A percentile compares a stretch with the other conserved stretches of the same genome.
Conservation (phyloP, 2,888 invertebrate species). For the Steromphala cineraria region DNA sequence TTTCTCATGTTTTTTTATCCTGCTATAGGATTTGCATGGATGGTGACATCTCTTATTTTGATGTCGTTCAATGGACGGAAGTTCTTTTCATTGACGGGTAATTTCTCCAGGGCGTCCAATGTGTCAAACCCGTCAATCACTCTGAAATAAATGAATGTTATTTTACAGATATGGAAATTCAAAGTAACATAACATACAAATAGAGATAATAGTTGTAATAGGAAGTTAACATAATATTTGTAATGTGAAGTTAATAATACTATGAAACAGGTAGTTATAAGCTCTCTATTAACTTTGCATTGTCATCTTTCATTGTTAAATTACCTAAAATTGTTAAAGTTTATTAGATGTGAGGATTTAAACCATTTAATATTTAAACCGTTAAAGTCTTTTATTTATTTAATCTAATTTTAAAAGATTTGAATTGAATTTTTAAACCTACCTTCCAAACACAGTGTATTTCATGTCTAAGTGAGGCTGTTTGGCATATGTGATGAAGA, state of each 20-base stretch:
- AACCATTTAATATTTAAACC: too few relatives aligned
- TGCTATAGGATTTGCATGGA: slow-evolving; percentile 98
- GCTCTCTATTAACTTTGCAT: too few relatives aligned
- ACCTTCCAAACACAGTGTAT: slow-evolving; percentile 98
- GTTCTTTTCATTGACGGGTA: slow-evolving; percentile 94
- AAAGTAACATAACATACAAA: neutral
- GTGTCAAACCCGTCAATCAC: slow-evolving; percentile 98
- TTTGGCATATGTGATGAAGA: slow-evolving; percentile 95
- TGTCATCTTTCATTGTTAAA: too few relatives aligned
- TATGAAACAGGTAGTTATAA: too few relatives aligned
- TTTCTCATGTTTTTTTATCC: neutral
- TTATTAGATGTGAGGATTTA: too few relatives aligned
- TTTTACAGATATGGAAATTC: neutral
- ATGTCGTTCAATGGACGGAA: slow-evolving; percentile 91
- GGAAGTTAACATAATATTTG: too few relatives aligned
- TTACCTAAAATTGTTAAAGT: too few relatives aligned
- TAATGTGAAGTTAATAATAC: too few relatives aligned
- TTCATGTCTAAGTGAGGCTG: slow-evolving; percentile 97
- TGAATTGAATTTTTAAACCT: slow-evolving; percentile 49
- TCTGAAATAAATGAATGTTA: slow-evolving; percentile 79
- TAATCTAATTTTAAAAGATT: too few relatives aligned
- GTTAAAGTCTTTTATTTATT: too few relatives aligned
- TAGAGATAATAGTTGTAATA: too few relatives aligned
- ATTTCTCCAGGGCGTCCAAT: slow-evolving; percentile 95
- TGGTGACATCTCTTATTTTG: slow-evolving; percentile 90